Base-by-base conservation (phyloP, 30 jellyfish, hydroid and myxozoan genomes). In the Hydractinia echinata region DNA sequence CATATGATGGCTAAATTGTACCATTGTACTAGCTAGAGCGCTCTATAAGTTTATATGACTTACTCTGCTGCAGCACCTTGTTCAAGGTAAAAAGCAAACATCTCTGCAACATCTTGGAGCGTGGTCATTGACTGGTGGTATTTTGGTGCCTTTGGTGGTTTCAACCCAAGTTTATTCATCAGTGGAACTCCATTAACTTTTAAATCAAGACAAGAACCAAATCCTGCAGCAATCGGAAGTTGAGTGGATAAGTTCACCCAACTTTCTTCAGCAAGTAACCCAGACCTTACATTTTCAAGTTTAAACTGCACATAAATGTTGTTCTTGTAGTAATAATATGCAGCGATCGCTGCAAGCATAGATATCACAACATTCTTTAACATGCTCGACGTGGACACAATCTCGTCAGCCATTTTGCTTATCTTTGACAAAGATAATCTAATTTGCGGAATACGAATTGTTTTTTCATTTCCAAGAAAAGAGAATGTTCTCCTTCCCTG, bases 21-120 rank as follows among this genome's bases (percentile, higher is more conserved):
- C 44, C 44, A 30, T 30, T 30, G 44, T 30, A 30, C 44, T n/a
- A n/a, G 44, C 44, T 0, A 30, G 2, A 30, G 44, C 2, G n/a
- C n/a, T n/a, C n/a, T n/a, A n/a, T 30, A 0, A 7, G 53, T 77
- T 51, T 10, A 54, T 11, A 5, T 15, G 10, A 76, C 96, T 67
- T 79, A 91, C 97, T 91, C 97, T 7, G 93, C 90, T 6, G 97
- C 97, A 21, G 97, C 97, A 6, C 97, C 97, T 77, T 91, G 94
- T 44, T 73, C 66, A 89, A 91, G 55, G 81, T 82, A 91, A 61
- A 80, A 91, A 6, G 88, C 94, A 85, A 91, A 91, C 4, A 87
- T 19, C 81, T 91, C 96, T 9, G 91, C 86, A 16, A 91, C 55
- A 51, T 82, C 85, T 18, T 85, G 80, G 66, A 85, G 74, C 51